phyloP scores from a whole-genome alignment of 2,113 vertebrate species.

The Zosterops lateralis region DNA sequence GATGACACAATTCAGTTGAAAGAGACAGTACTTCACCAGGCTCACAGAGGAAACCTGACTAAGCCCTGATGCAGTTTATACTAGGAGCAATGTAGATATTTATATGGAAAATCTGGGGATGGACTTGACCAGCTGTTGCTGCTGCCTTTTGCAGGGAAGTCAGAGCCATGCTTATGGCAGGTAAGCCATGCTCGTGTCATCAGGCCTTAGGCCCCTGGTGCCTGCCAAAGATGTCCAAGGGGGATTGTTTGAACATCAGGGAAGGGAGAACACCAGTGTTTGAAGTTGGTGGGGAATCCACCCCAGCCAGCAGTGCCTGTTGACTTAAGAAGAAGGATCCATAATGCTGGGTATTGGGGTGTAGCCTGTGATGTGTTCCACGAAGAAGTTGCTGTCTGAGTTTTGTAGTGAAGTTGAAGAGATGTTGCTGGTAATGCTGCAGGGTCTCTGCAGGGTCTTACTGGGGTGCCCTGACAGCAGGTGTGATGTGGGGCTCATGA shows the following conservation, averaged over 20 bases:
- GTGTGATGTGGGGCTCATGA: not conserved
- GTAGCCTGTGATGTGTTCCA: not conserved
- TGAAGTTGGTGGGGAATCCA: not conserved
- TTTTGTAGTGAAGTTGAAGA: not conserved
- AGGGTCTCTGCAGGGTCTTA: not conserved
- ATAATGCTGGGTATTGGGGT: accelerated
- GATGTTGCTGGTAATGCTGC: not conserved
- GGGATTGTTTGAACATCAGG: not conserved
- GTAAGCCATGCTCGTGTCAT: not conserved
- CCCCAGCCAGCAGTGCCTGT: not conserved
- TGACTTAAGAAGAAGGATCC: not conserved
- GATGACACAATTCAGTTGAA: slow-evolving; percentile 35
- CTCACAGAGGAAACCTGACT: slow-evolving; percentile 10
- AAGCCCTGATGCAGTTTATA: not conserved
- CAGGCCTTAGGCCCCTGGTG: not conserved
- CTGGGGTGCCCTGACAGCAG: not conserved
- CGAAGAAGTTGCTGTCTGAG: not conserved
- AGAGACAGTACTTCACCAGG: slow-evolving; percentile 17
- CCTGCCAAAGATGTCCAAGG: not conserved
- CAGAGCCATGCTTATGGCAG: not conserved
- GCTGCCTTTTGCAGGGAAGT: not conserved
- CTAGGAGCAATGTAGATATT: not conserved
- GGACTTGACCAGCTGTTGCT: not conserved
- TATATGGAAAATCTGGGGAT: not conserved
- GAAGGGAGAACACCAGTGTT: not conserved